phyloP scores from a whole-genome alignment of 2,888 invertebrate genomes.

The Tetheella fluctuosa region DNA sequence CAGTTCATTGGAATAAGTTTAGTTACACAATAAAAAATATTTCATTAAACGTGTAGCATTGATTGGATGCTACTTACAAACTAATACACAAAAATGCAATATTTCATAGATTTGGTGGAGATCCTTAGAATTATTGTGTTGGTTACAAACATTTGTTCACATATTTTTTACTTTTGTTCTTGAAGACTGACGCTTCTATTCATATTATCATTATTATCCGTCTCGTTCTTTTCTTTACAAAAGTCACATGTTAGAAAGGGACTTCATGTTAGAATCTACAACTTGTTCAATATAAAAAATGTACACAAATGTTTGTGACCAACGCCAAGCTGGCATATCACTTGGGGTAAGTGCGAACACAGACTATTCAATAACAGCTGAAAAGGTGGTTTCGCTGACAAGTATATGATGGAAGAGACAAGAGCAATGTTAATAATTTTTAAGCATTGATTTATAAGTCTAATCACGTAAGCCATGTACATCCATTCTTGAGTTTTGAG shows the following conservation, averaged over 20 bases:
- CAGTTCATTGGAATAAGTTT: constrained; percentile 1
- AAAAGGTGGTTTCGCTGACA: not conserved
- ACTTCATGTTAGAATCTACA: too few relatives aligned
- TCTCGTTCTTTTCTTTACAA: too few relatives aligned
- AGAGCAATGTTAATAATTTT: too few relatives aligned
- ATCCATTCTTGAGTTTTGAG: too few relatives aligned
- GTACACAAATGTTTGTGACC: not conserved
- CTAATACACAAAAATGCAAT: constrained; percentile 10
- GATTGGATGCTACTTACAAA: constrained; percentile 7
- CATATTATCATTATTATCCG: too few relatives aligned
- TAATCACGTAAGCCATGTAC: too few relatives aligned
- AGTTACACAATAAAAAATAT: not conserved
- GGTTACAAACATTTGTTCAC: constrained; percentile 3
- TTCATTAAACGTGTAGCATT: not conserved
- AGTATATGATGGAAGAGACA: not conserved
- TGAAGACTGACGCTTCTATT: too few relatives aligned
- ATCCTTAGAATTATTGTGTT: not conserved
- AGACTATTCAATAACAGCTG: not conserved
- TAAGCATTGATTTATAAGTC: too few relatives aligned
- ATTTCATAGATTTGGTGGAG: constrained; percentile 4
- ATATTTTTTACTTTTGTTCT: not conserved
- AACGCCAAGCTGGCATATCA: not conserved
- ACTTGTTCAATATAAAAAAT: not conserved
- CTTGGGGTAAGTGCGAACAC: constrained; percentile 1
- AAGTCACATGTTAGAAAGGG: too few relatives aligned